A percentile compares a stretch with the other conserved stretches of the same genome.
These are phyloP conservation scores for Leptocoma aspasia DNA, from an alignment of 2,113 vertebrate species.

Conservation along the genomic window DNA sequence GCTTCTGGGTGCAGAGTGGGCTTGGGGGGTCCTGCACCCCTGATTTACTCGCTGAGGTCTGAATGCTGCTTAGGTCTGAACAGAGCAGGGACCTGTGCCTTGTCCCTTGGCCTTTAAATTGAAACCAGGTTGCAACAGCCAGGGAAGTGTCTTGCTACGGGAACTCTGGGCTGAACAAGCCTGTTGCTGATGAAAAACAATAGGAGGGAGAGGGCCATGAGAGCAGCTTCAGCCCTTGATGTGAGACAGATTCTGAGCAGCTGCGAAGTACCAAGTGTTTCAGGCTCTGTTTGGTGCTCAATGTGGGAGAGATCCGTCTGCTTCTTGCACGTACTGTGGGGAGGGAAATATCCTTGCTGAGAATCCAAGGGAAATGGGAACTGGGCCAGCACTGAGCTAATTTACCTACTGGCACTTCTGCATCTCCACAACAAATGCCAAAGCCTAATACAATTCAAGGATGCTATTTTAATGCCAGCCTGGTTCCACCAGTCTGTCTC, in stretches of 20 bases:
- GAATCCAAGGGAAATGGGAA: not conserved
- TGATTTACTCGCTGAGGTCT: not conserved
- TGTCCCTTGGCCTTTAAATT: not conserved
- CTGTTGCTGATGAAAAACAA: not conserved
- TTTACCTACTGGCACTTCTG: slow-evolving; percentile 31
- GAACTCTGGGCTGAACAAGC: not conserved
- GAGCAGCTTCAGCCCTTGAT: not conserved
- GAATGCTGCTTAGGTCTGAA: not conserved
- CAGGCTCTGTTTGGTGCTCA: not conserved
- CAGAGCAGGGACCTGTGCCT: not conserved
- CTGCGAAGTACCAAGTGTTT: not conserved
- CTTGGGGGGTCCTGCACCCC: not conserved
- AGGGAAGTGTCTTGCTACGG: not conserved
- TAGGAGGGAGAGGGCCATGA: not conserved
- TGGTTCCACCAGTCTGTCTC: slow-evolving; percentile 32
- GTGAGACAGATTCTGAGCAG: not conserved
- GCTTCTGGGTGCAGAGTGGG: not conserved
- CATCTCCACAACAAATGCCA: slow-evolving; percentile 20
- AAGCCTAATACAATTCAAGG: slow-evolving; percentile 21
- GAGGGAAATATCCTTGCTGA: not conserved
- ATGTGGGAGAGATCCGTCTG: not conserved
- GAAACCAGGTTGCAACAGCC: not conserved
- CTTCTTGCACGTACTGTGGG: not conserved
- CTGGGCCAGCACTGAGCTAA: not conserved
- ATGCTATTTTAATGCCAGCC: not conserved